phyloP scores from a whole-genome alignment of 1,140 invertebrate species.

The Archivesica marissinica region DNA sequence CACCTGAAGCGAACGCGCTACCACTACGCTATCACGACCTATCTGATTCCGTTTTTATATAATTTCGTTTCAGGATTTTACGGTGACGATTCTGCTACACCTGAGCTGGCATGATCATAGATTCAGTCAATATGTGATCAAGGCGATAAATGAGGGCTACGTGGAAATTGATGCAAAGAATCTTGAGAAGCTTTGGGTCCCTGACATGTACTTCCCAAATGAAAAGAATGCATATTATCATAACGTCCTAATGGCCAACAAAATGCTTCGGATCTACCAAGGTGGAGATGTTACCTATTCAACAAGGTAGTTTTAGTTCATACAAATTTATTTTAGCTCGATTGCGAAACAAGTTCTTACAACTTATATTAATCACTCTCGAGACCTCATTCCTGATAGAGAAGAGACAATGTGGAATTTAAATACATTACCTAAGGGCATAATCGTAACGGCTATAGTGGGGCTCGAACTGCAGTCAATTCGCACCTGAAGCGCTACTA shows the following conservation, averaged over 20 bases:
- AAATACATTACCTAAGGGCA: too few relatives aligned
- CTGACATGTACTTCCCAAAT: constrained; percentile 84
- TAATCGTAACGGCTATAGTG: too few relatives aligned
- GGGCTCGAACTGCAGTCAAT: too few relatives aligned
- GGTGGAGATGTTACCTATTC: constrained; percentile 83
- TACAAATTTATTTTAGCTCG: not conserved
- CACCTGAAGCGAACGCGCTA: too few relatives aligned
- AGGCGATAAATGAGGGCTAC: constrained; percentile 50
- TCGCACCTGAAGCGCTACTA: too few relatives aligned
- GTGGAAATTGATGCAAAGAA: constrained; percentile 75
- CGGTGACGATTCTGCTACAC: constrained; percentile 73
- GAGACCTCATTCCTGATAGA: too few relatives aligned
- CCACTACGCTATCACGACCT: too few relatives aligned
- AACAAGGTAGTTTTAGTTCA: constrained; percentile 78
- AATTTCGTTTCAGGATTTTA: constrained; percentile 79
- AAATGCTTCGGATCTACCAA: constrained; percentile 82
- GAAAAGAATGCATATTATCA: constrained; percentile 84
- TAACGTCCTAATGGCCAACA: constrained; percentile 84
- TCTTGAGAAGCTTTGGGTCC: constrained; percentile 82
- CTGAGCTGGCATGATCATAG: constrained; percentile 72
- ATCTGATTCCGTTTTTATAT: too few relatives aligned
- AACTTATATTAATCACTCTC: too few relatives aligned
- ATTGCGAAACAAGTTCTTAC: too few relatives aligned
- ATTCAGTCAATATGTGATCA: constrained; percentile 57
- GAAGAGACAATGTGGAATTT: too few relatives aligned